phyloP scores from a whole-genome alignment of 2,888 invertebrate species.

The Stenoptilia bipunctidactyla region DNA sequence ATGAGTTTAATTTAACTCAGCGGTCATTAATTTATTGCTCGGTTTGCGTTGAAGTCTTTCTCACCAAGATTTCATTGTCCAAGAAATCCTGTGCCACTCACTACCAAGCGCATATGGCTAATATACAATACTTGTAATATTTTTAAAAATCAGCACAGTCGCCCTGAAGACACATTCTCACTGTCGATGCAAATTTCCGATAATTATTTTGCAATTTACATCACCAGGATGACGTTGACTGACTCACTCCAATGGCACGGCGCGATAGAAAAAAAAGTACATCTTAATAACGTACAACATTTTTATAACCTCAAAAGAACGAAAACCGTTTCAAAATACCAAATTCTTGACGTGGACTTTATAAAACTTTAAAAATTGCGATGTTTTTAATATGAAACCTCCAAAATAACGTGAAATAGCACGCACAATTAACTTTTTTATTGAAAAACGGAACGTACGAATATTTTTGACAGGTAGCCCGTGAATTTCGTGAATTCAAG shows the following conservation, averaged over 20 bases:
- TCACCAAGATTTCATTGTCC: too few relatives aligned
- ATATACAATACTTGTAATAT: neutral
- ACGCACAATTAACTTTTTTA: slow-evolving; percentile 34
- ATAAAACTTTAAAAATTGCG: slow-evolving; percentile 9
- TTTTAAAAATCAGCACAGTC: slow-evolving; percentile 6
- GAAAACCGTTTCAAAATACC: slow-evolving; percentile 35
- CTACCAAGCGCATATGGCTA: too few relatives aligned
- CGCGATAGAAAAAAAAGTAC: slow-evolving; percentile 29
- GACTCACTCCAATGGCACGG: slow-evolving; percentile 24
- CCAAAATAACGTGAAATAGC: slow-evolving; percentile 25
- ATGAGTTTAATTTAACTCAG: too few relatives aligned
- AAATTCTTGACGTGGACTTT: slow-evolving; percentile 23
- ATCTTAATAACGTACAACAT: slow-evolving; percentile 23
- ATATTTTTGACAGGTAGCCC: slow-evolving; percentile 50
- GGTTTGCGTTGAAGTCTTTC: too few relatives aligned
- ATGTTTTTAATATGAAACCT: slow-evolving; percentile 20
- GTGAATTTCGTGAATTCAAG: slow-evolving; percentile 40
- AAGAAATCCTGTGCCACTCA: too few relatives aligned
- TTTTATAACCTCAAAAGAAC: slow-evolving; percentile 30
- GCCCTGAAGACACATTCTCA: slow-evolving; percentile 23
- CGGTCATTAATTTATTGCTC: too few relatives aligned
- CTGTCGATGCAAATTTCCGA: slow-evolving; percentile 31
- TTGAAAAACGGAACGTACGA: slow-evolving; percentile 51
- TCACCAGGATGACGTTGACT: slow-evolving; percentile 27
- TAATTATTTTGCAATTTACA: slow-evolving; percentile 59